Conservation (phyloP, 92 coral and sea anemone genomes). For the Parazoanthus darwini region DNA sequence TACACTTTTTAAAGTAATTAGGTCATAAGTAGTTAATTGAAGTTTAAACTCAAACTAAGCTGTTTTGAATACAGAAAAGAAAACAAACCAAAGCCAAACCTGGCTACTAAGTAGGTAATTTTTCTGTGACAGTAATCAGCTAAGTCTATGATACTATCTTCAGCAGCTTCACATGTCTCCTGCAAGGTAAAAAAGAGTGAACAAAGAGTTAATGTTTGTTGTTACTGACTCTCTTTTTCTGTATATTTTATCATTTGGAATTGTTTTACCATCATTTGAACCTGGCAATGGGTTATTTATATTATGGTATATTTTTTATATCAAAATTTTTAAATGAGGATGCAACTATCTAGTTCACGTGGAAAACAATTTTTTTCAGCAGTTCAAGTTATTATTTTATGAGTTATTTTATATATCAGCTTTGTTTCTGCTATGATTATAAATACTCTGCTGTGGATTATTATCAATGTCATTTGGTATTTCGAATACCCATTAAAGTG, state of each 20-base stretch:
- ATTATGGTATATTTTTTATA: background rate
- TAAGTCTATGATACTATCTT: conserved; percentile 86
- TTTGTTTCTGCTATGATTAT: too few relatives aligned
- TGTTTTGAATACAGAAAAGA: background rate
- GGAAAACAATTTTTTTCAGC: too few relatives aligned
- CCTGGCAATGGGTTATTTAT: background rate
- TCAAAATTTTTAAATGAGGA: too few relatives aligned
- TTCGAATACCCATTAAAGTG: too few relatives aligned
- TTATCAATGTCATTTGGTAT: too few relatives aligned
- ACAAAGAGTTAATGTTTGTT: background rate
- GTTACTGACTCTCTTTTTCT: background rate
- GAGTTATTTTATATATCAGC: too few relatives aligned
- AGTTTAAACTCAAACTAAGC: too few relatives aligned
- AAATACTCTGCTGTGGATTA: too few relatives aligned
- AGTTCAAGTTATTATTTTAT: too few relatives aligned
- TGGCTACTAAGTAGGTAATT: conserved; percentile 78
- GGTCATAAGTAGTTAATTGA: too few relatives aligned
- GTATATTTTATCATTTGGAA: background rate
- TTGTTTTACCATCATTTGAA: background rate
- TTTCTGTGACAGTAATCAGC: conserved; percentile 94
- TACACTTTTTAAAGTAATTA: too few relatives aligned
- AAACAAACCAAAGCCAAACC: conserved; percentile 35
- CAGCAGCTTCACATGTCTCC: conserved; percentile 99
- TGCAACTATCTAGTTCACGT: too few relatives aligned
- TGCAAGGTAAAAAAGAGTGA: conserved; percentile 3